Conservation (phyloP, 2,113 vertebrate genomes). For the Oreocharis arfaki region DNA sequence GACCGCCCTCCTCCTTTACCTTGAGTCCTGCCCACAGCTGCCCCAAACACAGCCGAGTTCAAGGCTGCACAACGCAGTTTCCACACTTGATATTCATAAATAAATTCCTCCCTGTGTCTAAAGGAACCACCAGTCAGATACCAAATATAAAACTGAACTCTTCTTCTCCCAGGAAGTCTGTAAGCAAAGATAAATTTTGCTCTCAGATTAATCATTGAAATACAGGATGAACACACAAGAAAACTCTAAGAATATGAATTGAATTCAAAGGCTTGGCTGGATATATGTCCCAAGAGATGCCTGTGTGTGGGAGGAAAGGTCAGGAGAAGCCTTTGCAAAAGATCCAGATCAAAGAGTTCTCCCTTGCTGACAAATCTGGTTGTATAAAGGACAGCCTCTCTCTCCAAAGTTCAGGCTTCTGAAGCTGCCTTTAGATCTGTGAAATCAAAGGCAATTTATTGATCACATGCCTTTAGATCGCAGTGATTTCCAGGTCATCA, state of each 20-base stretch:
- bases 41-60: neutral
- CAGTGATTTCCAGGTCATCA: neutral
- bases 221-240: neutral
- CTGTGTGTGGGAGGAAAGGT: neutral
- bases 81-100: neutral
- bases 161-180: neutral
- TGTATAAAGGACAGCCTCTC: neutral
- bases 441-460: slow-evolving; percentile 35
- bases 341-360: slow-evolving; percentile 22
- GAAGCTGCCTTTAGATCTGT: slow-evolving; percentile 17
- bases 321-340: neutral
- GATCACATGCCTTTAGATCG: slow-evolving; percentile 29
- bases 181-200: neutral
- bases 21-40: neutral
- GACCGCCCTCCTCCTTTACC: neutral
- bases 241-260: neutral
- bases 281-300: neutral
- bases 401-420: slow-evolving; percentile 2
- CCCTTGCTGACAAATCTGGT: slow-evolving; percentile 13
- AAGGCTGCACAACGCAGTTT: rapidly evolving
- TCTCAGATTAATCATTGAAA: neutral
- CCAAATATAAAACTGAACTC: neutral
- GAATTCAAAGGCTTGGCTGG: neutral
- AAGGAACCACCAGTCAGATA: neutral
- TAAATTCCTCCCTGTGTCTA: neutral